Evolutionary conservation across 64 coral and sea anemone genomes (phyloP).

Genomic region (Montipora capricornis): DNA sequence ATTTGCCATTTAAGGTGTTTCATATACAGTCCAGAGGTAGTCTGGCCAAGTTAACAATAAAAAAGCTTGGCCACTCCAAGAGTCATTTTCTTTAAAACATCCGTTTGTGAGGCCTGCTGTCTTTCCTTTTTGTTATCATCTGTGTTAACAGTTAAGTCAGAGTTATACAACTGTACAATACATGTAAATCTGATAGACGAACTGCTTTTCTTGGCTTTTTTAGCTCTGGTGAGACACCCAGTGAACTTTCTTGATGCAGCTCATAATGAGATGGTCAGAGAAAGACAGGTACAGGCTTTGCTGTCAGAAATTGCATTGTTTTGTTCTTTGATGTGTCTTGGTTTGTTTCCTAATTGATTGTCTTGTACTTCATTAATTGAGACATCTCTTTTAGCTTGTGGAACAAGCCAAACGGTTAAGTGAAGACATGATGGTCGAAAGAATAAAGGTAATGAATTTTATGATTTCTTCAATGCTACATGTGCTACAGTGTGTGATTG

Average conservation of each 20-base stretch:
- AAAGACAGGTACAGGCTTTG: slow-evolving; percentile 72
- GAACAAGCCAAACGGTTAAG: slow-evolving; percentile 91
- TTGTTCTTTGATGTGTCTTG: not conserved
- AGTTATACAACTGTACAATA: no score
- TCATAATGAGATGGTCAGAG: slow-evolving; percentile 89
- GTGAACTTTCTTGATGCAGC: slow-evolving; percentile 93
- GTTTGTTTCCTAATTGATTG: not conserved
- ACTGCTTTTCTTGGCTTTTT: not conserved
- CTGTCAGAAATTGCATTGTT: not conserved
- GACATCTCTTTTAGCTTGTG: slow-evolving; percentile 62
- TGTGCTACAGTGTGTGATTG: not conserved
- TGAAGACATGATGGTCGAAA: slow-evolving; percentile 91
- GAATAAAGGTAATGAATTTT: slow-evolving; percentile 58
- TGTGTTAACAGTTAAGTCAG: no score
- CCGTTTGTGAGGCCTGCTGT: no score
- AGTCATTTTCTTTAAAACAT: no score
- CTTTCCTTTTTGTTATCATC: no score
- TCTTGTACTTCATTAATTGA: not conserved
- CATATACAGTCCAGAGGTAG: no score
- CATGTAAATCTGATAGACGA: no score
- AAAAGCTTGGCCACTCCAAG: no score
- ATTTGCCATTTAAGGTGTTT: not conserved
- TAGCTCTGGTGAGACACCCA: slow-evolving; percentile 85
- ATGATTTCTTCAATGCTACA: not conserved
- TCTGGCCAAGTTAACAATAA: no score